Base-by-base conservation (phyloP, 2,113 vertebrate genomes). In the Columba janthina region DNA sequence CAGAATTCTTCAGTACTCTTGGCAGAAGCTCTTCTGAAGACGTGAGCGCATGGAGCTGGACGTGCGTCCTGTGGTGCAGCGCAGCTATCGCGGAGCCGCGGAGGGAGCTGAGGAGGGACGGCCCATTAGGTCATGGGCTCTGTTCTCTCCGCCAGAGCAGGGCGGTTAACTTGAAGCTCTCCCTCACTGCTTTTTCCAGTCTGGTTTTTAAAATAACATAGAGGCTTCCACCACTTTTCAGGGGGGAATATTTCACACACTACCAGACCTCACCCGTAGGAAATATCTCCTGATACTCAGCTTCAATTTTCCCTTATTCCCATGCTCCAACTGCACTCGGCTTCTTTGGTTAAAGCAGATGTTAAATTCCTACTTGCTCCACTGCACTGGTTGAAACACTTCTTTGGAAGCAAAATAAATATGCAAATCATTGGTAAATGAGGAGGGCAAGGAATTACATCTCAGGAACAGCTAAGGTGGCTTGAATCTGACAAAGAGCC, bases 41-140 rank as follows among this genome's bases (percentile, higher is more conserved):
- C 25, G 32, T 38, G 74, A 91, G 60, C 12, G 3, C 10, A 13
- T 5, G 26, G 12, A 53, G 81, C 44, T 38, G 65, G 15, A 72
- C 71, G 56, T 36, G 25, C 60, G 8, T 8, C 67, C 54, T 42
- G 25, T 31, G 31, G 1, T 5, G 12, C 25, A 56, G 69, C 72
- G 53, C 71, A 83, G 62, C 25, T 42, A 1, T 53, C 53, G 15
- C 4, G 1, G 73, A 53, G 58, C 9, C 4, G 0, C 24, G 5
- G 66, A 29, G 85, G 54, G 53, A 71, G 82, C 71, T 1, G 5
- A 56, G 87, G 50, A 75, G 51, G 48, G 46, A 9, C 11, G 48
- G 64, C 69, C 36, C 16, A 0, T 26, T 38, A 42, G 51, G 44
- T 85, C 85, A 54, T 18, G 22, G 34, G 48, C 48, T 29, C 77